Conservation (phyloP, 2,113 vertebrate species). For the Leiothrix lutea region DNA sequence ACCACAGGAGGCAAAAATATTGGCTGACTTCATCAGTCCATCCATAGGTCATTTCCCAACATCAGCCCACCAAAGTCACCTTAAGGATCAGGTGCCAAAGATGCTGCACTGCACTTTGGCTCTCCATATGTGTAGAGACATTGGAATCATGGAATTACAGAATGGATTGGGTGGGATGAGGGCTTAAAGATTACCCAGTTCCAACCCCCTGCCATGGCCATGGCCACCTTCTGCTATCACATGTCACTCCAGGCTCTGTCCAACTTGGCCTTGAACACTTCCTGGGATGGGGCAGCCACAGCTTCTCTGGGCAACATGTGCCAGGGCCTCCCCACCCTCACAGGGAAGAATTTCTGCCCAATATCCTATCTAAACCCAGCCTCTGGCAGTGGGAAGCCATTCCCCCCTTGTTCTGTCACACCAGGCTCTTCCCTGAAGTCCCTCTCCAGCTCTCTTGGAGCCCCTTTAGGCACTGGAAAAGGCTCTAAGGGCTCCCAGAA, state of each 20-base stretch:
- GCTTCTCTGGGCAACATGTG: background rate
- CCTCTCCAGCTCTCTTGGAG: background rate
- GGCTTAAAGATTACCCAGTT: background rate
- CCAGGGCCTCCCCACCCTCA: background rate
- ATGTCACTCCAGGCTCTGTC: background rate
- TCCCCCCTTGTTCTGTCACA: background rate
- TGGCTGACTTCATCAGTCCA: background rate
- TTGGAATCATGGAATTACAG: background rate
- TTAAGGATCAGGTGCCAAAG: background rate
- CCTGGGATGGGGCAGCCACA: background rate
- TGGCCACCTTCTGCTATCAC: background rate
- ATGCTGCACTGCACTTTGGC: background rate
- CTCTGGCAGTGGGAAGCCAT: background rate
- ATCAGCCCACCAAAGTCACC: background rate
- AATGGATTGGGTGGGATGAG: rapidly evolving
- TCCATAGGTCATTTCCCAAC: background rate
- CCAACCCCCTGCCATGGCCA: background rate
- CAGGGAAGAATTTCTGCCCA: background rate
- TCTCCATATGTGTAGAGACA: rapidly evolving
- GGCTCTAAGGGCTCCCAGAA: background rate
- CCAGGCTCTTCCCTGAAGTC: background rate
- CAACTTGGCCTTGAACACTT: background rate
- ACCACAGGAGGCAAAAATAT: background rate
- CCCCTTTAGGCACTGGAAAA: background rate
- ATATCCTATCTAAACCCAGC: background rate